Evolutionary conservation across 2,888 invertebrate genomes (phyloP).

Genomic region (Rugalucina vietnamica): DNA sequence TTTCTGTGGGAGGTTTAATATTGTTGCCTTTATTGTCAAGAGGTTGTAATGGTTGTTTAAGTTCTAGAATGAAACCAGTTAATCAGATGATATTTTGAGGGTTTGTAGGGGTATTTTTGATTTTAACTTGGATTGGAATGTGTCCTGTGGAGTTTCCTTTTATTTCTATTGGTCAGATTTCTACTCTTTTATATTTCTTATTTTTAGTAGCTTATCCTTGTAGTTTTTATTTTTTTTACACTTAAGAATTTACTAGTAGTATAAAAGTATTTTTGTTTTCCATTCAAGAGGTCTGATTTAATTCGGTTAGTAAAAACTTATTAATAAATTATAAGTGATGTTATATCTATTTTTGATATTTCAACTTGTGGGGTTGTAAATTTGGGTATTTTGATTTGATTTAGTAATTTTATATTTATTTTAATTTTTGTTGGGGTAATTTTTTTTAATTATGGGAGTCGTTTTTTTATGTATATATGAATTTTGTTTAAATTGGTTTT

Average conservation of each 20-base stretch:
- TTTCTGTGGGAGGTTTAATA: conserved; percentile 89
- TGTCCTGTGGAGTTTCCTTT: conserved; percentile 89
- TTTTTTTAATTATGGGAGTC: background rate
- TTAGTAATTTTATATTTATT: background rate
- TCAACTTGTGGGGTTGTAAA: background rate
- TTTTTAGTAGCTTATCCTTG: conserved; percentile 22
- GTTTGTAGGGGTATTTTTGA: conserved; percentile 86
- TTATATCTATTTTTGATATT: background rate
- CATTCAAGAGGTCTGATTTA: no score
- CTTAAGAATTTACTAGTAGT: no score
- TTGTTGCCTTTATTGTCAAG: conserved; percentile 86
- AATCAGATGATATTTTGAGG: conserved; percentile 85
- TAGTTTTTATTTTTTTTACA: no score
- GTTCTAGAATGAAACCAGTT: background rate
- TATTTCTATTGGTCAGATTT: conserved; percentile 63
- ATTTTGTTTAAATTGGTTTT: background rate
- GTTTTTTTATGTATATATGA: background rate
- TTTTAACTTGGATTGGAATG: conserved; percentile 90
- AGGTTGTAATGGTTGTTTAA: conserved; percentile 85
- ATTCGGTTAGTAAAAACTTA: no score
- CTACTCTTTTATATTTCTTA: conserved; percentile 63
- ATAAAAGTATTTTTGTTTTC: no score
- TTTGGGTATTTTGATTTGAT: background rate
- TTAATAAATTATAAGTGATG: background rate
- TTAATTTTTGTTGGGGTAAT: background rate